phyloP scores from a whole-genome alignment of 2,113 vertebrate genomes.

The Genyomyrus donnyi region DNA sequence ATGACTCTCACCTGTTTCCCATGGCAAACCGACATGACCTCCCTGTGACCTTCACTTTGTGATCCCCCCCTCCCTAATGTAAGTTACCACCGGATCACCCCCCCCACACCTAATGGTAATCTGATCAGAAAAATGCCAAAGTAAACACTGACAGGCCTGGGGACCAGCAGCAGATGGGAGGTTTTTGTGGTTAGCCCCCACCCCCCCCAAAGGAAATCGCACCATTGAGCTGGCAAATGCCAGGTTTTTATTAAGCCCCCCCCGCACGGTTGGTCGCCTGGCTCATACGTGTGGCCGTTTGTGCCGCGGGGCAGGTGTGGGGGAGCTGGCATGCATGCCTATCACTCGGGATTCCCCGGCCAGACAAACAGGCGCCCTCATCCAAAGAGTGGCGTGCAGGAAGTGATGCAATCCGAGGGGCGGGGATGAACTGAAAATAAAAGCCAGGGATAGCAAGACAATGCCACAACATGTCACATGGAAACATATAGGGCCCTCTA shows the following conservation, averaged over 20 bases:
- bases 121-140: background rate
- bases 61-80: background rate
- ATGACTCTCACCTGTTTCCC: conserved; percentile 38
- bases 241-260: conserved; percentile 13
- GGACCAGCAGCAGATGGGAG: conserved; percentile 30
- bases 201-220: background rate
- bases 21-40: conserved; percentile 35
- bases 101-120: background rate
- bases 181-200: background rate
- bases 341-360: background rate
- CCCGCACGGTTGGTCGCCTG: conserved; percentile 15
- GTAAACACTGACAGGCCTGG: background rate
- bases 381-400: background rate
- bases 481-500: background rate
- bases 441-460: background rate
- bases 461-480: background rate
- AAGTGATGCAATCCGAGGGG: background rate
- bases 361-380: conserved; percentile 18
- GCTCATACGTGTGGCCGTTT: conserved; percentile 28
- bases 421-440: background rate
- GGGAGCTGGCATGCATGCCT: background rate
- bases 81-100: background rate
- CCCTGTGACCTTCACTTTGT: conserved; percentile 6
- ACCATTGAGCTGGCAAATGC: conserved; percentile 25
- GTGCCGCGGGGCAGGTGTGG: conserved; percentile 25